phyloP scores from a whole-genome alignment of 30 jellyfish, hydroid and myxozoan genomes.

The Chironex yamaguchii region DNA sequence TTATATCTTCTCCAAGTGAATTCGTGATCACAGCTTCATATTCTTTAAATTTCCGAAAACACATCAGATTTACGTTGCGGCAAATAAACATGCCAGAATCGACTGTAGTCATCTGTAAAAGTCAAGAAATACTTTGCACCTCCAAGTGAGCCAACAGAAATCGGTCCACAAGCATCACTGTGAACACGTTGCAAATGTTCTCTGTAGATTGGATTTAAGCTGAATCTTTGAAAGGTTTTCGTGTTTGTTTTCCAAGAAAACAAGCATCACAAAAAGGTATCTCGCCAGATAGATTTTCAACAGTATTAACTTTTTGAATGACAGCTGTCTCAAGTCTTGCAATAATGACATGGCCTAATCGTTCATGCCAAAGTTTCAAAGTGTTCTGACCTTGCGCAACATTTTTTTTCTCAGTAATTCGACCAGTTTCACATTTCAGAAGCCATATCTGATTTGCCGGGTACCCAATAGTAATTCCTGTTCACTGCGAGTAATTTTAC shows the following conservation, averaged over 20 bases:
- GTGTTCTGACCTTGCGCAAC: constrained; percentile 13
- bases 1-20: background rate
- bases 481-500: too few relatives aligned
- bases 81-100: too few relatives aligned
- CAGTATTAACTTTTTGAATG: constrained; percentile 1
- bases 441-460: constrained; percentile 14
- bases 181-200: constrained; percentile 7
- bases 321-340: constrained; percentile 9
- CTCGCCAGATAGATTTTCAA: constrained; percentile 10
- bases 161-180: constrained; percentile 38
- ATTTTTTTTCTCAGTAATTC: constrained; percentile 3
- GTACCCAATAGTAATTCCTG: constrained; percentile 12
- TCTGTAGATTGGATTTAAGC: background rate
- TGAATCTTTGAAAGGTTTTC: background rate
- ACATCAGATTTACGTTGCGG: too few relatives aligned
- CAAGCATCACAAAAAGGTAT: constrained; percentile 38
- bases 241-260: constrained; percentile 8
- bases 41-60: too few relatives aligned
- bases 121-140: constrained; percentile 25
- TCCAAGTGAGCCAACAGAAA: constrained; percentile 19
- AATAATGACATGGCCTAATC: constrained; percentile 18
- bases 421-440: constrained; percentile 16
- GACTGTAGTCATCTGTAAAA: constrained; percentile 4
- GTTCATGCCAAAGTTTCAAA: constrained; percentile 30
- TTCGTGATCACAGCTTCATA: constrained; percentile 26